Evolutionary conservation across 2,888 invertebrate genomes (phyloP).

Genomic region (Orthonevra nobilis): DNA sequence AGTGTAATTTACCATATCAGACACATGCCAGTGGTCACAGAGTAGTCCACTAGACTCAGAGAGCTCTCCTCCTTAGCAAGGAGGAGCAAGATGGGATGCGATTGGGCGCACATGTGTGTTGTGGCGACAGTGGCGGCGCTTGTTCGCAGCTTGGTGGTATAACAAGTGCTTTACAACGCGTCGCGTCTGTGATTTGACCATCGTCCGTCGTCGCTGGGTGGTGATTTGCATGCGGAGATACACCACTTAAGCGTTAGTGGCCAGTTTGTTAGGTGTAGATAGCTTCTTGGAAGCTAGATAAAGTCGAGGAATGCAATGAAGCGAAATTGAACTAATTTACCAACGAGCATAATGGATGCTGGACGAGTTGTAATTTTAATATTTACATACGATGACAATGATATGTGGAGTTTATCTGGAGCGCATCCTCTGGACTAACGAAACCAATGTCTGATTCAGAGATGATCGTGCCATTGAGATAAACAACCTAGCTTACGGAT

Average conservation of each 20-base stretch:
- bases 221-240: constrained; percentile 63
- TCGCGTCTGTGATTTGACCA: no score
- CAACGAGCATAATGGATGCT: constrained; percentile 36
- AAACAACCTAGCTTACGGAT: constrained; percentile 15
- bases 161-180: constrained; percentile 62
- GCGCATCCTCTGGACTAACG: constrained; percentile 18
- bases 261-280: constrained; percentile 40
- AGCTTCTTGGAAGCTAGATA: constrained; percentile 32
- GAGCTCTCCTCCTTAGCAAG: constrained; percentile 9
- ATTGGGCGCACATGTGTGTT: constrained; percentile 33
- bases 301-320: constrained; percentile 44
- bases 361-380: constrained; percentile 53
- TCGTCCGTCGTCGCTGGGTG: constrained; percentile 22
- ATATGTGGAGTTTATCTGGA: constrained; percentile 5
- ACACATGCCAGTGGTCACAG: constrained; percentile 17
- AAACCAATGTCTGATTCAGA: constrained; percentile 15
- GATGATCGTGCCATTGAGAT: constrained; percentile 35
- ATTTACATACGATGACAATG: constrained; percentile 59
- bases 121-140: constrained; percentile 59
- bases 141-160: constrained; percentile 25
- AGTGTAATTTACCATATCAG: constrained; percentile 62
- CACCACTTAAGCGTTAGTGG: constrained; percentile 48
- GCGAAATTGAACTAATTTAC: constrained; percentile 52
- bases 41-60: no score
- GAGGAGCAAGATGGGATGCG: constrained; percentile 24